Conservation (phyloP, 2,888 invertebrate genomes). For the Quadroppia sp. region DNA sequence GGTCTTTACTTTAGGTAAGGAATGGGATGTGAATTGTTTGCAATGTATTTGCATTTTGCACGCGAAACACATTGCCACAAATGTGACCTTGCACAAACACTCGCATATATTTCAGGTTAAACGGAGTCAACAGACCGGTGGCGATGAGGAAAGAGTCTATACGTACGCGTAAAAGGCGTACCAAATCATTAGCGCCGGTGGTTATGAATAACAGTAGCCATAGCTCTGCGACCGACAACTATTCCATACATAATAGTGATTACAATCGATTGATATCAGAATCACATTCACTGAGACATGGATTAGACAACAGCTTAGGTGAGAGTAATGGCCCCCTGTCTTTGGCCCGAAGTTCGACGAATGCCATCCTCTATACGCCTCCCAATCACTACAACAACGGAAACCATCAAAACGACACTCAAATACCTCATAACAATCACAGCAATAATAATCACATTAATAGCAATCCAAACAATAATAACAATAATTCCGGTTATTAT, state of each 20-base stretch:
- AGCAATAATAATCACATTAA: not conserved
- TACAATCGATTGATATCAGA: not conserved
- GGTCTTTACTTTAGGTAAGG: conserved; percentile 10
- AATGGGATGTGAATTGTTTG: too few relatives aligned
- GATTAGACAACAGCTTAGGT: not conserved
- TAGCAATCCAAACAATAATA: not conserved
- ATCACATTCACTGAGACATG: not conserved
- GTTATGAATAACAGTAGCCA: not conserved
- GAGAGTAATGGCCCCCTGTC: not conserved
- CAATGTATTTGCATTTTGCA: too few relatives aligned
- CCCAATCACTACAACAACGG: not conserved
- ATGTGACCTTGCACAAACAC: too few relatives aligned
- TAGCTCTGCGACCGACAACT: not conserved
- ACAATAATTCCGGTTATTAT: conserved; percentile 6
- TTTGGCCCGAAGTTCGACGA: not conserved
- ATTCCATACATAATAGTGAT: not conserved
- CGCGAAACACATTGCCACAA: too few relatives aligned
- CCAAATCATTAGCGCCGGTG: conserved; percentile 8
- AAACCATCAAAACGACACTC: not conserved
- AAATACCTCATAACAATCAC: not conserved
- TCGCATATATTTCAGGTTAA: conserved; percentile 34
- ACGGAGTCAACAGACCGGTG: conserved; percentile 40
- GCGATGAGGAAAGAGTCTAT: conserved; percentile 41
- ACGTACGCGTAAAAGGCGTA: conserved; percentile 34
- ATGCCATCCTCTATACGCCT: not conserved